A percentile compares a stretch with the other conserved stretches of the same genome.
Conservation (phyloP, 2,113 vertebrate genomes). For the Catharus bicknelli region DNA sequence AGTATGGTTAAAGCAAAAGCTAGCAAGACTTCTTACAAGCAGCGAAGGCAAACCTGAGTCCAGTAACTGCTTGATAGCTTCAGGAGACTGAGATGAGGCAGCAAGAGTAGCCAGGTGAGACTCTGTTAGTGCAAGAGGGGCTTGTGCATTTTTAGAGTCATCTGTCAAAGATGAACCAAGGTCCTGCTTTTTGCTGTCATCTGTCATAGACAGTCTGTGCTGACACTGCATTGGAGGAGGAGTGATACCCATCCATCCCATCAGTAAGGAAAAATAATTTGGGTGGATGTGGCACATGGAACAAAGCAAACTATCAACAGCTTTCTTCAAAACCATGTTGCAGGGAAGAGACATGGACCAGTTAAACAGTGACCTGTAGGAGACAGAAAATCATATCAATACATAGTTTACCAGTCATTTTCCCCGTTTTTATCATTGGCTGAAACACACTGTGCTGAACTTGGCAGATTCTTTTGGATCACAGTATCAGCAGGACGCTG, state of each 20-base stretch:
- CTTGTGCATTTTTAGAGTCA: conserved; percentile 92
- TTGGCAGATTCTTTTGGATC: background rate
- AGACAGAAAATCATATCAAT: conserved; percentile 2
- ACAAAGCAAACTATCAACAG: conserved; percentile 96
- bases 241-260: conserved; percentile 97
- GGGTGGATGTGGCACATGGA: conserved; percentile 98
- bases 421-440: background rate
- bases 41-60: conserved; percentile 94
- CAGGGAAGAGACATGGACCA: conserved; percentile 98
- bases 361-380: conserved; percentile 87
- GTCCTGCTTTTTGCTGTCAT: conserved; percentile 97
- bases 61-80: conserved; percentile 93
- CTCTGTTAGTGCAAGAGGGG: conserved; percentile 87
- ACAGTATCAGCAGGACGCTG: background rate
- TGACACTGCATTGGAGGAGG: conserved; percentile 86
- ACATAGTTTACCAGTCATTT: background rate
- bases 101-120: conserved; percentile 93
- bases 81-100: conserved; percentile 93
- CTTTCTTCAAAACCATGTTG: conserved; percentile 97
- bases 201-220: conserved; percentile 92
- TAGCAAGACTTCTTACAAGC: conserved; percentile 91
- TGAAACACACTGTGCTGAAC: background rate
- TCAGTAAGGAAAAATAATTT: conserved; percentile 94
- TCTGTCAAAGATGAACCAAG: conserved; percentile 88
- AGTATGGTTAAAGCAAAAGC: conserved; percentile 89